Evolutionary conservation across 2,888 invertebrate species (phyloP), one percentile per base, ranked within the genome.

Genomic region (Oscheius myriophilus): DNA sequence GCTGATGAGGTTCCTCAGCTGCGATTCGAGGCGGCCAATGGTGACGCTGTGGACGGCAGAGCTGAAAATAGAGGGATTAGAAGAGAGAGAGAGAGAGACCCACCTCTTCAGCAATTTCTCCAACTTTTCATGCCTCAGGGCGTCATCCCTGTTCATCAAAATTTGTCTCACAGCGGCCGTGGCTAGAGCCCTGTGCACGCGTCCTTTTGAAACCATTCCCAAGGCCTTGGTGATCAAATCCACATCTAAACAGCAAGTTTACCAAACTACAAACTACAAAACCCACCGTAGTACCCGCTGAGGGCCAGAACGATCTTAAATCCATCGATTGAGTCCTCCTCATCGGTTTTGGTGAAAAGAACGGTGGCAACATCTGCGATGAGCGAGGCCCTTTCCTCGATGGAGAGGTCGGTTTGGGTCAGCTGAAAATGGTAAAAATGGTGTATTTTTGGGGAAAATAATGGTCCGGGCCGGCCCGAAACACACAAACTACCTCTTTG

Each of bases 91-190:
- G 23, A 51, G 45, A 11, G n/a, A 25, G 39, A 23, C 65, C 11
- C 25, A 46, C 67, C 67, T 67, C 14, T 43, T 45, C 4, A 67
- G 12, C 16, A 67, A 26, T 26, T 67, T 55, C 14, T 58, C 51
- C 16, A 67, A 33, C 14, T 67, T 67, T 12, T 67, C 67, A 7
- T 26, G 26, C 14, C 33, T 49, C 51, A 67, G 25, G 21, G 57
- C 45, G 33, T 67, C 67, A 1, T 46, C 51, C 14, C 41, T 57
- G 6, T 16, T 21, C 6, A 11, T 18, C 12, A 67, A 23, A 21
- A 58, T 41, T 51, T 57, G 57, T 25, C 57, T 46, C 14, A 67
- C 43, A 6, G 42, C 25, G 33, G 58, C 57, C 1, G 67, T 58
- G 18, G 46, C 49, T 6, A 45, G 43, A 23, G 58, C 67, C n/a